phyloP scores from a whole-genome alignment of 1,140 invertebrate genomes.

The Apis cerana region DNA sequence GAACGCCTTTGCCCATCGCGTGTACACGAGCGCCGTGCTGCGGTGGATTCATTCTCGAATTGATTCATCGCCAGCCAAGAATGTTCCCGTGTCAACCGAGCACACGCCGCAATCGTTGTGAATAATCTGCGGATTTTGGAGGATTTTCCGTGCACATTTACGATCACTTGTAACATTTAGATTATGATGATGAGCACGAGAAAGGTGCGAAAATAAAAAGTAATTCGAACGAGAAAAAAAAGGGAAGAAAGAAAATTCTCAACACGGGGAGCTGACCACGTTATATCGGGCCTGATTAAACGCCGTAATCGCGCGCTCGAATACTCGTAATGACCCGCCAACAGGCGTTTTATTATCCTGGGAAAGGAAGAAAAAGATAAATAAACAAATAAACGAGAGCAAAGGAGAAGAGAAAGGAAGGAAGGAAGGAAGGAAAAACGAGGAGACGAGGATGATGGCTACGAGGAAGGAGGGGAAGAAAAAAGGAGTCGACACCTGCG shows the following conservation, averaged over 20 bases:
- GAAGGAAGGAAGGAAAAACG: conserved; percentile 3
- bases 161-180: too few relatives aligned
- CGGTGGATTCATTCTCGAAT: conserved; percentile 31
- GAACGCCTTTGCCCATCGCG: conserved; percentile 6
- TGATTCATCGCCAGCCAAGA: conserved; percentile 26
- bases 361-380: neutral
- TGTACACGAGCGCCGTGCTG: conserved; percentile 19
- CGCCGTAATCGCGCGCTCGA: conserved; percentile 43
- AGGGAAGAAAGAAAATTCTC: too few relatives aligned
- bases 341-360: conserved; percentile 26
- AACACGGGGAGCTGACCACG: conserved; percentile 47
- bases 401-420: conserved; percentile 11
- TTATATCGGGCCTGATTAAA: conserved; percentile 50
- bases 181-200: too few relatives aligned
- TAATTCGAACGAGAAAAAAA: too few relatives aligned
- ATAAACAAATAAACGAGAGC: neutral
- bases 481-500: conserved; percentile 24
- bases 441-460: neutral
- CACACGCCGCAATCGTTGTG: too few relatives aligned
- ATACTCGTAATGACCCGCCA: conserved; percentile 55
- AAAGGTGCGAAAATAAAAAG: too few relatives aligned
- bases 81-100: conserved; percentile 43
- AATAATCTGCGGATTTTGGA: too few relatives aligned
- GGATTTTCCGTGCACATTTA: too few relatives aligned
- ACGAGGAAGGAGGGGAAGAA: conserved; percentile 1